Conservation (phyloP, 2,113 vertebrate species). For the Ahaetulla prasina region DNA sequence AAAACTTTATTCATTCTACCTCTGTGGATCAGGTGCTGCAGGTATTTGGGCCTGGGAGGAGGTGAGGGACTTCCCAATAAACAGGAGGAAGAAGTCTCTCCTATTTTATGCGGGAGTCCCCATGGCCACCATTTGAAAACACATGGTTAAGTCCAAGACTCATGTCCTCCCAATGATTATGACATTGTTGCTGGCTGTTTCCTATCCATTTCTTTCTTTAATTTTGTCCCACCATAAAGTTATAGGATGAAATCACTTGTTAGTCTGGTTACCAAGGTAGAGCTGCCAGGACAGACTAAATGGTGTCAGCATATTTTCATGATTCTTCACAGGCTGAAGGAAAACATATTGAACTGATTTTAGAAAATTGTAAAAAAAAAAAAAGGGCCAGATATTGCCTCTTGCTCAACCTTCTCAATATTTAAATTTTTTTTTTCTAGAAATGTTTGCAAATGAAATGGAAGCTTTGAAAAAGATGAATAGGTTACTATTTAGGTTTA, state of each 20-base stretch:
- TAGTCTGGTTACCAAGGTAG: neutral
- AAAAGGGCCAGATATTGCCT: neutral
- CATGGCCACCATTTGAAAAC: neutral
- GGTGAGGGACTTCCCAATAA: neutral
- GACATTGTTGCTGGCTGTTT: neutral
- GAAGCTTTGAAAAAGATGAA: neutral
- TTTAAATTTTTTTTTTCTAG: neutral
- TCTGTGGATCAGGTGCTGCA: neutral
- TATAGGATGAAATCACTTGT: neutral
- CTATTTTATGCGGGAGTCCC: neutral
- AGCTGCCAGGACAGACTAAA: neutral
- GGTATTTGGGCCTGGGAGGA: neutral
- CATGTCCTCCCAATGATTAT: neutral
- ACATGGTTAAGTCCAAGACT: neutral
- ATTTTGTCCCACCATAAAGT: neutral
- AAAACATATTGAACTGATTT: neutral
- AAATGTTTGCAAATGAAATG: neutral
- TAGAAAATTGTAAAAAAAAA: too few species aligned
- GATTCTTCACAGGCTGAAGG: neutral
- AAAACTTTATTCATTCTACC: neutral
- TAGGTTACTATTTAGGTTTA: neutral
- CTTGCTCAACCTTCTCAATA: neutral
- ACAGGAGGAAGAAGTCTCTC: neutral
- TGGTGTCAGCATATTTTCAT: neutral
- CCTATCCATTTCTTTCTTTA: neutral